Evolutionary conservation across 2,888 invertebrate genomes (phyloP).

Genomic region (Carcina quercana): DNA sequence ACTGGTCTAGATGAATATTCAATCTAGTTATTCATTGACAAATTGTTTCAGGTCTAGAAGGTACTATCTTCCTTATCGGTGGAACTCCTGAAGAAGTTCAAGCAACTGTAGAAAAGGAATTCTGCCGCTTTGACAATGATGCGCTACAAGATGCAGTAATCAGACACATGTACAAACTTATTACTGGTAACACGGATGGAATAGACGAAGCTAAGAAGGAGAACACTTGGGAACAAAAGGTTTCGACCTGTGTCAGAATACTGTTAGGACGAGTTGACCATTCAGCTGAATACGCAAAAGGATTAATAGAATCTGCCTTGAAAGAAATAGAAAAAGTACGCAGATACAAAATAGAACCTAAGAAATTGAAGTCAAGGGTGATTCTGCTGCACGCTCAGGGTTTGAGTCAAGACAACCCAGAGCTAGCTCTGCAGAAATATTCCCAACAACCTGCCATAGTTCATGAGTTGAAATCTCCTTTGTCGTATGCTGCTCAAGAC

Average conservation of each 20-base stretch:
- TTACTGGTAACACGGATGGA: conserved; percentile 19
- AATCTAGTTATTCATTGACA: no score
- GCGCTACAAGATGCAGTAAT: conserved; percentile 33
- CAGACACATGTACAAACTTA: conserved; percentile 35
- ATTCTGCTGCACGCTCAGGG: conserved; percentile 29
- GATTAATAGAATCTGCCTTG: conserved; percentile 31
- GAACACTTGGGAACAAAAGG: conserved; percentile 24
- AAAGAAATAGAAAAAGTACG: conserved; percentile 22
- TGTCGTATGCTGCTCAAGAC: not conserved
- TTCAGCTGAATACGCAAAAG: conserved; percentile 38
- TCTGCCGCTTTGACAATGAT: conserved; percentile 24
- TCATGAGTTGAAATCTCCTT: not conserved
- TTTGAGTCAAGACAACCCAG: no score
- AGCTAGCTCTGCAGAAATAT: not conserved
- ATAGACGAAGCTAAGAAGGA: conserved; percentile 16
- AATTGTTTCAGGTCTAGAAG: conserved; percentile 35
- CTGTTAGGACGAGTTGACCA: conserved; percentile 34
- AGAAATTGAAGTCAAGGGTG: conserved; percentile 25
- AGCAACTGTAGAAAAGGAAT: conserved; percentile 23
- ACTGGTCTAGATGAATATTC: no score
- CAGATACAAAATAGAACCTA: conserved; percentile 14
- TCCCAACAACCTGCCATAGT: not conserved
- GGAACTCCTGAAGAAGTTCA: conserved; percentile 32
- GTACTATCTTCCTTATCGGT: conserved; percentile 45
- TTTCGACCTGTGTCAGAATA: conserved; percentile 27